Evolutionary conservation across 2,113 vertebrate species (phyloP).

Genomic region (Trematocara variabile): DNA sequence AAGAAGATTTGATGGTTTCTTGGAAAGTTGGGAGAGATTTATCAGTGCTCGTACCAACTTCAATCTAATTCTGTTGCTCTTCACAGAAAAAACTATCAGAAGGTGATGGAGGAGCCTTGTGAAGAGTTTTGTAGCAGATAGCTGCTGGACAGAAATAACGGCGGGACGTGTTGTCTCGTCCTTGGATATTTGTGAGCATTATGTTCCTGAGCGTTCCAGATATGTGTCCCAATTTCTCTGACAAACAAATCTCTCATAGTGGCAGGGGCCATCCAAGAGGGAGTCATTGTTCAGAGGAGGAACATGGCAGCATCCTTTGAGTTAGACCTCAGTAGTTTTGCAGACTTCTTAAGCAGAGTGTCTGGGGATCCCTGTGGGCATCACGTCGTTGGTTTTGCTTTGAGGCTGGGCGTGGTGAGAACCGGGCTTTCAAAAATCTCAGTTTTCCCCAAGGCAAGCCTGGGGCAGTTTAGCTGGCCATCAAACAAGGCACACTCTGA

Average conservation of each 20-base stretch:
- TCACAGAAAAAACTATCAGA: not conserved
- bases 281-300: conserved; percentile 15
- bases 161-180: not conserved
- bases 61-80: not conserved
- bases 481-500: conserved; percentile 51
- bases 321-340: conserved; percentile 31
- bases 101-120: not conserved
- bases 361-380: conserved; percentile 38
- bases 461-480: conserved; percentile 55
- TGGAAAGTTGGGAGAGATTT: not conserved
- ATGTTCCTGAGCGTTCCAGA: conserved; percentile 7
- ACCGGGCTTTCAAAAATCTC: conserved; percentile 39
- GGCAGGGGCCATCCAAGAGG: not conserved
- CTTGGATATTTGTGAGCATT: conserved; percentile 20
- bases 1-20: not conserved
- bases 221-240: conserved; percentile 8
- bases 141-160: not conserved
- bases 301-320: conserved; percentile 26
- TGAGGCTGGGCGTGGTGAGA: conserved; percentile 48
- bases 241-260: conserved; percentile 28
- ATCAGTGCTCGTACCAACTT: not conserved
- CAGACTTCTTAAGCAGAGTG: conserved; percentile 40
- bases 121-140: not conserved
- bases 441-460: conserved; percentile 52
- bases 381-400: conserved; percentile 42